These are phyloP conservation scores for Pyrgus malvae DNA, from an alignment of 2,888 invertebrate species.

Conservation along the genomic window DNA sequence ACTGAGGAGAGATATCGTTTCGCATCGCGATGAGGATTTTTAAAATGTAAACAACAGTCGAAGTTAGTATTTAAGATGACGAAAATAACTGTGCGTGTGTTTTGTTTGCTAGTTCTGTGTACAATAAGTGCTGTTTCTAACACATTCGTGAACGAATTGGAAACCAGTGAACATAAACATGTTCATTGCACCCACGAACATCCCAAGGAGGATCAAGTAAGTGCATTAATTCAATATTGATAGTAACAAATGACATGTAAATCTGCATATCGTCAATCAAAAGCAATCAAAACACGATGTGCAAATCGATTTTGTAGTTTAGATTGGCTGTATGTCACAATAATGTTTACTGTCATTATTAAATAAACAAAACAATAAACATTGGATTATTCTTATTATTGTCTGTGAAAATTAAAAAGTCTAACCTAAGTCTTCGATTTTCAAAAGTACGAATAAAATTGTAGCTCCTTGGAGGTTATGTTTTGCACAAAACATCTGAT, in stretches of 20 bases:
- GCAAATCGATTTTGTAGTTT: slow-evolving; percentile 7
- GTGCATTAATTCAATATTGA: slow-evolving; percentile 39
- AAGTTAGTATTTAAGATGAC: slow-evolving; percentile 10
- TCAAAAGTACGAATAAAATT: background rate
- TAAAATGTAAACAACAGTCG: slow-evolving; percentile 9
- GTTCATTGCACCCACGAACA: slow-evolving; percentile 84
- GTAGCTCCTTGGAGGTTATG: background rate
- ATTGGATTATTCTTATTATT: background rate
- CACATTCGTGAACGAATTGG: slow-evolving; percentile 46
- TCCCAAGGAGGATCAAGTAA: slow-evolving; percentile 86
- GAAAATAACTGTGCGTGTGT: background rate
- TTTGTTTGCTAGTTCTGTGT: slow-evolving; percentile 43
- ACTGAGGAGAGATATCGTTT: background rate
- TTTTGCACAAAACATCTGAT: background rate
- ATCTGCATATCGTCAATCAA: background rate
- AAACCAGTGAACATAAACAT: slow-evolving; percentile 49
- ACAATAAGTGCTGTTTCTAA: slow-evolving; percentile 45
- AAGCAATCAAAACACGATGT: background rate
- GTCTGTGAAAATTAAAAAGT: background rate
- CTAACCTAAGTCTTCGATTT: background rate
- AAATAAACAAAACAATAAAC: background rate
- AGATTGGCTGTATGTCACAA: slow-evolving; percentile 2
- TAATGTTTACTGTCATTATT: background rate
- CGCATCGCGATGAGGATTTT: background rate
- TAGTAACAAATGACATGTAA: background rate